Percentiles rank a stretch among this genome's conserved stretches.
Conservation (phyloP, 2,888 invertebrate genomes). For the Minunthozetes semirufus region DNA sequence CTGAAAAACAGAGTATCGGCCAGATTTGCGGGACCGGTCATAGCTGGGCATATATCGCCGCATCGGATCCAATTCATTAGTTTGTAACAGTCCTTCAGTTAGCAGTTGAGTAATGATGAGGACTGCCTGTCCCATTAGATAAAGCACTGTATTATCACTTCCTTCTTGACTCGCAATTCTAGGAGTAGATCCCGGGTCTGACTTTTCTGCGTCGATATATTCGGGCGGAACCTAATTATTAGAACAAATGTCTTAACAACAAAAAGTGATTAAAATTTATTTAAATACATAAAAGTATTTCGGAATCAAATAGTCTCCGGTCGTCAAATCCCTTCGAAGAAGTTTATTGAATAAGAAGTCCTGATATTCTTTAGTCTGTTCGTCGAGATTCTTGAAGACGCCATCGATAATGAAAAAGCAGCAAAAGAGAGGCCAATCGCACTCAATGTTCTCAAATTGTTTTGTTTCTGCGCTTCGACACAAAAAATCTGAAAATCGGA, state of each 20-base stretch:
- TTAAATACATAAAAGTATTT: slow-evolving; percentile 73
- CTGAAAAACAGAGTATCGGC: slow-evolving; percentile 96
- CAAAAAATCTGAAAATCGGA: slow-evolving; percentile 27
- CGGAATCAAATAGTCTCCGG: slow-evolving; percentile 60
- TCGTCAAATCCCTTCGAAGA: slow-evolving; percentile 20
- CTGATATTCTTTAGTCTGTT: slow-evolving; percentile 88
- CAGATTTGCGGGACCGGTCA: slow-evolving; percentile 81
- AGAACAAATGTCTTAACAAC: not conserved
- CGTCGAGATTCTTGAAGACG: slow-evolving; percentile 58
- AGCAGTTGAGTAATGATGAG: slow-evolving; percentile 87
- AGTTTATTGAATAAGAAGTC: slow-evolving; percentile 56
- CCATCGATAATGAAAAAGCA: slow-evolving; percentile 95
- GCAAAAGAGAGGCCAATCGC: slow-evolving; percentile 96
- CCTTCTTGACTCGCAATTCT: slow-evolving; percentile 60
- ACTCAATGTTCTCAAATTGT: slow-evolving; percentile 90
- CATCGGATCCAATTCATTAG: slow-evolving; percentile 92
- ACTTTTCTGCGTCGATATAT: slow-evolving; percentile 63
- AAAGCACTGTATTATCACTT: slow-evolving; percentile 54
- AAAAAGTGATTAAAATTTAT: not conserved
- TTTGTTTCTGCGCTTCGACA: slow-evolving; percentile 42
- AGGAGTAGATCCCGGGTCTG: slow-evolving; percentile 61
- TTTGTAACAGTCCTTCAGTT: slow-evolving; percentile 77
- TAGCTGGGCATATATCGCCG: slow-evolving; percentile 90
- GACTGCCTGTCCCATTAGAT: slow-evolving; percentile 92
- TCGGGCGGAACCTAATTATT: slow-evolving; percentile 57